Evolutionary conservation across 2,113 vertebrate genomes (phyloP).

Genomic region (Sceloporus undulatus): DNA sequence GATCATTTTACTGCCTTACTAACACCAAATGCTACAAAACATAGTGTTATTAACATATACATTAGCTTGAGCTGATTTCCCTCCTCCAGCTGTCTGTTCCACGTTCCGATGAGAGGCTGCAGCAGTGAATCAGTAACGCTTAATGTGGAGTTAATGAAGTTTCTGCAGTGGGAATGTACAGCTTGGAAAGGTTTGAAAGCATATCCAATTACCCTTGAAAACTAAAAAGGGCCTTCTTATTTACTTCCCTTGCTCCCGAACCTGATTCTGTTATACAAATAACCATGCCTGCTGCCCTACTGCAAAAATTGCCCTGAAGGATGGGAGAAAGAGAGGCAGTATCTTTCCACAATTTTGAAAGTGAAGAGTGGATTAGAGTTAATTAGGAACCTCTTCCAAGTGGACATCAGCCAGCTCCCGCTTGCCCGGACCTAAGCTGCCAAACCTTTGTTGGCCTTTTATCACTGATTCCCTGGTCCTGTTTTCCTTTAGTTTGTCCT

Average conservation of each 20-base stretch:
- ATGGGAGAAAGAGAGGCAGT: neutral
- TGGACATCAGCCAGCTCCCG: constrained; percentile 47
- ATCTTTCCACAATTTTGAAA: constrained; percentile 33
- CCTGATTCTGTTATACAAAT: constrained; percentile 4
- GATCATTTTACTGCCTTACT: constrained; percentile 69
- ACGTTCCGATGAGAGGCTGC: constrained; percentile 56
- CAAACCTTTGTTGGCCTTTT: constrained; percentile 54
- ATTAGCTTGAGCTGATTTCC: constrained; percentile 50
- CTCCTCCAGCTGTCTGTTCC: constrained; percentile 59
- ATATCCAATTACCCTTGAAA: constrained; percentile 35
- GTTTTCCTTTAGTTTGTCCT: constrained; percentile 49
- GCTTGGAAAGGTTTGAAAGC: constrained; percentile 64
- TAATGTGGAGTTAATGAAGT: constrained; percentile 79
- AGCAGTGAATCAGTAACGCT: constrained; percentile 68
- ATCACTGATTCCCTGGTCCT: constrained; percentile 30
- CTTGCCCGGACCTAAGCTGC: constrained; percentile 60
- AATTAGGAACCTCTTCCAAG: constrained; percentile 54
- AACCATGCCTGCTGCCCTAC: neutral
- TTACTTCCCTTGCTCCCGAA: neutral
- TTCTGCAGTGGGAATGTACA: constrained; percentile 52
- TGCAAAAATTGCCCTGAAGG: neutral
- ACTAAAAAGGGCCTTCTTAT: constrained; percentile 47
- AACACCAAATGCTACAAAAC: constrained; percentile 64
- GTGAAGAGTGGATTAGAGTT: constrained; percentile 34
- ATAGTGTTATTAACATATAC: constrained; percentile 72